Evolutionary conservation across 2,113 vertebrate genomes (phyloP).

Genomic region (Myocastor coypus): DNA sequence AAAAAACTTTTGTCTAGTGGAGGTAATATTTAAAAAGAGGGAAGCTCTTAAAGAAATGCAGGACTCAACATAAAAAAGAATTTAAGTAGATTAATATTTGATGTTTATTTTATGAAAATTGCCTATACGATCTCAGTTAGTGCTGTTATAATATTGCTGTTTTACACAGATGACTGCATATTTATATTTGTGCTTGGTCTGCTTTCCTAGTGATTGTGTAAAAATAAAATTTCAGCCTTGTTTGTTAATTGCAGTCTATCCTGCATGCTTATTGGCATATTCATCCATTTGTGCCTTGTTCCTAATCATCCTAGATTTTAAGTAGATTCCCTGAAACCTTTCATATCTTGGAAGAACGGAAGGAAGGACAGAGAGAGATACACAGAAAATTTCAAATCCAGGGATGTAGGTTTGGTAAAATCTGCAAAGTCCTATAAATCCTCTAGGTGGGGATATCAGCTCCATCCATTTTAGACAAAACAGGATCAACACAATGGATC

Average conservation of each 20-base stretch:
- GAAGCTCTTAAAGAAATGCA: conserved; percentile 84
- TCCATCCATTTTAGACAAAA: conserved; percentile 12
- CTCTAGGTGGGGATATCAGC: conserved; percentile 64
- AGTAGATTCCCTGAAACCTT: conserved; percentile 38
- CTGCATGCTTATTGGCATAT: conserved; percentile 46
- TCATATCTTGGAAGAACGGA: not conserved
- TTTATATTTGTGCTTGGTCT: conserved; percentile 60
- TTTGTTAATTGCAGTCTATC: conserved; percentile 50
- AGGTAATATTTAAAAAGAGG: conserved; percentile 82
- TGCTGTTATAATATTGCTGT: conserved; percentile 55
- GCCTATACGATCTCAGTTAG: conserved; percentile 56
- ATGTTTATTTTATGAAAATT: conserved; percentile 70
- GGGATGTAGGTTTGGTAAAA: not conserved
- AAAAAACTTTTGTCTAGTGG: conserved; percentile 84
- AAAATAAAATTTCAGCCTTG: conserved; percentile 71
- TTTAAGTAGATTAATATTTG: conserved; percentile 35
- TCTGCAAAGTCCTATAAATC: conserved; percentile 12
- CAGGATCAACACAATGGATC: conserved; percentile 55
- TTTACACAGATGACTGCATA: conserved; percentile 56
- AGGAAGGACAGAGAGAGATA: not conserved
- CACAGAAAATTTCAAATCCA: not conserved
- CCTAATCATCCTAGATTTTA: conserved; percentile 37
- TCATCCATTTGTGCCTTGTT: conserved; percentile 48
- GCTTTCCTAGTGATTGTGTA: conserved; percentile 65
- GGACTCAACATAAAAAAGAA: conserved; percentile 83